Percentiles rank a stretch among this genome's conserved stretches.
Evolutionary conservation across 2,888 invertebrate species (phyloP).

Genomic region (Dioctria linearis): DNA sequence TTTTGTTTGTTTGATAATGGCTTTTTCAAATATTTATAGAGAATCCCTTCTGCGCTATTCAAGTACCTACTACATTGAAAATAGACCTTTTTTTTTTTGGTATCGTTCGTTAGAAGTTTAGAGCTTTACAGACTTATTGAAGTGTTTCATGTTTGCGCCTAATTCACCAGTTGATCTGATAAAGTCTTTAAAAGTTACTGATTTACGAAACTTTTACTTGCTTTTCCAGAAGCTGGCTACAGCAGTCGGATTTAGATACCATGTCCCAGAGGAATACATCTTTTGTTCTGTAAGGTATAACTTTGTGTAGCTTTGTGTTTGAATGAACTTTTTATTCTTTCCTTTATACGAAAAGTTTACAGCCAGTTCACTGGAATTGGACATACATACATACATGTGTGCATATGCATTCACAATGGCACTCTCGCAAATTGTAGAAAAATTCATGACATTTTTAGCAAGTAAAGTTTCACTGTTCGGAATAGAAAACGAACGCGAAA

Average conservation of each 20-base stretch:
- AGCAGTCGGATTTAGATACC: background rate
- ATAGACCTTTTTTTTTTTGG: too few species aligned
- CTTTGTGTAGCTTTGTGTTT: background rate
- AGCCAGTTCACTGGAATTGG: background rate
- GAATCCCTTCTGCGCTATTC: too few species aligned
- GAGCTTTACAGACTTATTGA: slow-evolving; percentile 9
- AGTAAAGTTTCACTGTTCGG: background rate
- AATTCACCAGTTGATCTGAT: slow-evolving; percentile 18
- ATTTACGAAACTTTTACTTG: slow-evolving; percentile 12
- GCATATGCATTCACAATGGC: background rate
- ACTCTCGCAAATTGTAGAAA: background rate
- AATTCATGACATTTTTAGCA: background rate
- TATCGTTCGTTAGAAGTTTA: slow-evolving; percentile 5
- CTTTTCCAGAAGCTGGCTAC: background rate
- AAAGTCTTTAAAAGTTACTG: slow-evolving; percentile 17
- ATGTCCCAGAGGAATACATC: background rate
- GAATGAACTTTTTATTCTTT: background rate
- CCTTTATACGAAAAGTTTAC: background rate
- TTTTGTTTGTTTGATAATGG: too few species aligned
- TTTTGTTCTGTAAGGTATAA: background rate
- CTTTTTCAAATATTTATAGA: too few species aligned
- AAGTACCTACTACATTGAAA: too few species aligned
- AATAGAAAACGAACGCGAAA: background rate
- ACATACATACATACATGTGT: background rate
- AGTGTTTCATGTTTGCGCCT: slow-evolving; percentile 19